Evolutionary conservation across 2,113 vertebrate species (phyloP).

Genomic region (Cephalopholis sonnerati): DNA sequence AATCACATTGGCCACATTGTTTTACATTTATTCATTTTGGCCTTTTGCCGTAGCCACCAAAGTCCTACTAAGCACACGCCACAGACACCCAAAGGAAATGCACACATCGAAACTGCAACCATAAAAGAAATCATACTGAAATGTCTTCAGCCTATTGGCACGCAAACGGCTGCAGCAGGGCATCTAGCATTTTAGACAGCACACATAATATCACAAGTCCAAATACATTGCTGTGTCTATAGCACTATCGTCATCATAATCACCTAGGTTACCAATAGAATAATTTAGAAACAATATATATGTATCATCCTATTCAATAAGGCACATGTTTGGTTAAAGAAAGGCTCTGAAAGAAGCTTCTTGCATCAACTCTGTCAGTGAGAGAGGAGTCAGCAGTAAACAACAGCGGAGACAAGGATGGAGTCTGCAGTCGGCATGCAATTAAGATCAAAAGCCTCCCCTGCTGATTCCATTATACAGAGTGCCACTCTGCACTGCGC

Average conservation of each 20-base stretch:
- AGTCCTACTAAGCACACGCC: conserved; percentile 84
- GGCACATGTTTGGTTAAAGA: conserved; percentile 87
- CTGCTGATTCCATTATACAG: conserved; percentile 81
- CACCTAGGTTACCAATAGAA: conserved; percentile 76
- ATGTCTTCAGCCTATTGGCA: conserved; percentile 83
- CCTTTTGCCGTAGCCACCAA: conserved; percentile 73
- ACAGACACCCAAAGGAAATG: conserved; percentile 83
- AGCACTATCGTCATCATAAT: conserved; percentile 79
- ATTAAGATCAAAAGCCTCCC: conserved; percentile 83
- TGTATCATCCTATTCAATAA: conserved; percentile 81
- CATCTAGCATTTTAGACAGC: conserved; percentile 78
- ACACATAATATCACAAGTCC: conserved; percentile 82
- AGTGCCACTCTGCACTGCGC: conserved; percentile 71
- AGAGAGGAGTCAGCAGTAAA: conserved; percentile 75
- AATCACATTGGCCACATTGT: conserved; percentile 75
- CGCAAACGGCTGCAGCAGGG: conserved; percentile 79
- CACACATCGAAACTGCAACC: conserved; percentile 78
- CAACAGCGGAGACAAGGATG: conserved; percentile 70
- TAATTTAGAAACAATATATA: conserved; percentile 80
- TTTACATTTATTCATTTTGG: conserved; percentile 77
- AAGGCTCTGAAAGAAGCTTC: conserved; percentile 86
- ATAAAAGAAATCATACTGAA: conserved; percentile 76
- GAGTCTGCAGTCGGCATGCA: conserved; percentile 80
- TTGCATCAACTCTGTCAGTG: conserved; percentile 78
- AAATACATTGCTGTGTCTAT: conserved; percentile 84